These are phyloP conservation scores for Eristalinus aeneus DNA, from an alignment of 2,888 invertebrate genomes.

Conservation along the genomic window DNA sequence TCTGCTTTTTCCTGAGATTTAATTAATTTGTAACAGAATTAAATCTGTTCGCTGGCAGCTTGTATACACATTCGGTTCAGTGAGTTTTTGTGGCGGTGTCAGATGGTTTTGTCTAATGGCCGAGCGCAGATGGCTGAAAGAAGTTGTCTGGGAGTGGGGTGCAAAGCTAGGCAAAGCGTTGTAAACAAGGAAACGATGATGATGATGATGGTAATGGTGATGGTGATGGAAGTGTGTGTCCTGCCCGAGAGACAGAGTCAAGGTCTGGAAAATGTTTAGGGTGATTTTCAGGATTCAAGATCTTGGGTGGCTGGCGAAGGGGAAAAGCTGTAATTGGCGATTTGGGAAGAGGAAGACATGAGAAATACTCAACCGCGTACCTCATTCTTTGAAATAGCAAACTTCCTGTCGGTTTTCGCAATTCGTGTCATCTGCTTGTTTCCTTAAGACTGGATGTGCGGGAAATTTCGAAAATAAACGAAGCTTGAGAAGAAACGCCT, in stretches of 20 bases:
- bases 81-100: not conserved
- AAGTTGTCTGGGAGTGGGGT: not conserved
- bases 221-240: not conserved
- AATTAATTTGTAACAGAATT: constrained; percentile 5
- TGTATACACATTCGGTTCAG: not conserved
- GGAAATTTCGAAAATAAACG: no score
- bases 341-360: no score
- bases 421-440: no score
- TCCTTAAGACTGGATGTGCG: no score
- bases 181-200: not conserved
- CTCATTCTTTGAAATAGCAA: no score
- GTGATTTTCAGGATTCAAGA: not conserved
- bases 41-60: not conserved
- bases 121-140: not conserved
- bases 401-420: no score
- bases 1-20: not conserved
- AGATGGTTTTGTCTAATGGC: not conserved
- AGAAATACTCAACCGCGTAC: no score
- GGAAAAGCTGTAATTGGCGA: no score
- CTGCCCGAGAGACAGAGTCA: not conserved
- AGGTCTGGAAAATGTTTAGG: not conserved
- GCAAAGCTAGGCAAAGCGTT: not conserved
- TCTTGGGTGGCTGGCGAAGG: not conserved
- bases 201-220: not conserved
- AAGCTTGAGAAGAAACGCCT: no score